Evolutionary conservation across 2,888 invertebrate genomes (phyloP).

Genomic region (Thymelicus sylvestris): DNA sequence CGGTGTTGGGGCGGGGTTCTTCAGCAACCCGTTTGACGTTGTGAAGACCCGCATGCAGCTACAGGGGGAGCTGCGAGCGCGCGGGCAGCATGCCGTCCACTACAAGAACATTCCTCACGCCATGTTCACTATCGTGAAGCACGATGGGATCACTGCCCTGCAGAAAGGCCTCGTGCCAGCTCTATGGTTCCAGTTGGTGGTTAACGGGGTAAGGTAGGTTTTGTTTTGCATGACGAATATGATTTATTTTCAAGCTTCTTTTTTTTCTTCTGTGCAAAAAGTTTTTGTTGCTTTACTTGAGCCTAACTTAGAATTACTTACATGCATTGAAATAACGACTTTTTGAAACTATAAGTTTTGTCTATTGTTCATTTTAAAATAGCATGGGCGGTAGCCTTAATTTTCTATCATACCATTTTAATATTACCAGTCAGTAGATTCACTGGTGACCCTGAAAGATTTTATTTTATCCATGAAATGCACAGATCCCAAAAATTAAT

Average conservation of each 20-base stretch:
- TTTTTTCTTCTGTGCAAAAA: neutral
- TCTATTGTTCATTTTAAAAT: too few species aligned
- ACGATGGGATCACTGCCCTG: conserved; percentile 90
- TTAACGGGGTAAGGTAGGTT: conserved; percentile 85
- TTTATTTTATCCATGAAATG: too few species aligned
- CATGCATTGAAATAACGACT: neutral
- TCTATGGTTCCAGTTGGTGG: conserved; percentile 90
- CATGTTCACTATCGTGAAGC: conserved; percentile 88
- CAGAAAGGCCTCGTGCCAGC: conserved; percentile 93
- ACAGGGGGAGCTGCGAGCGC: conserved; percentile 91
- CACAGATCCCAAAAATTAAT: too few species aligned
- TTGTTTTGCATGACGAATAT: conserved; percentile 21
- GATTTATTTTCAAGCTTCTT: neutral
- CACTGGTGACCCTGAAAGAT: too few species aligned
- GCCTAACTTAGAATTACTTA: too few species aligned
- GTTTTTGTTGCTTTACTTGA: neutral
- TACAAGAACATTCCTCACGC: conserved; percentile 93
- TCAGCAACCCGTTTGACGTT: conserved; percentile 96
- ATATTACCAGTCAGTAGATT: too few species aligned
- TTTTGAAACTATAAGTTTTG: too few species aligned
- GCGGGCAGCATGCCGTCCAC: conserved; percentile 84
- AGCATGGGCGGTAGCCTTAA: too few species aligned
- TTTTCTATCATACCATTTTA: too few species aligned
- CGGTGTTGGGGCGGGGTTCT: conserved; percentile 91
- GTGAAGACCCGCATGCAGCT: conserved; percentile 95